Percentiles rank a stretch among this genome's conserved stretches.
Conservation (phyloP, 2,113 vertebrate species). For the Laticauda laticaudata region DNA sequence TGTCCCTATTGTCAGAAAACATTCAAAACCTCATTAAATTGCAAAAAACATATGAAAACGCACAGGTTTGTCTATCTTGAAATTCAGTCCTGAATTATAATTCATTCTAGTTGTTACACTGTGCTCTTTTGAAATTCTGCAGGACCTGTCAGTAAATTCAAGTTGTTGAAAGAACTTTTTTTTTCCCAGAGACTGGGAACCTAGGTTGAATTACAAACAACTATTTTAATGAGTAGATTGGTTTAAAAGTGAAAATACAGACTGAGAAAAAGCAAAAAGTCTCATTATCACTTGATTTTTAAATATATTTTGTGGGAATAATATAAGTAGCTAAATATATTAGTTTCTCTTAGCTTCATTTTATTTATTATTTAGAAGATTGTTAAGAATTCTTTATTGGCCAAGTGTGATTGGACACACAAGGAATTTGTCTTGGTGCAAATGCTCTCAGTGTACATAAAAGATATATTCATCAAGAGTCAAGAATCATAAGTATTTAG, state of each 20-base stretch:
- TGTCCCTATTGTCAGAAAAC: conserved; percentile 99
- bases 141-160: neutral
- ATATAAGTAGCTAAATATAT: neutral
- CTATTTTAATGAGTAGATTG: neutral
- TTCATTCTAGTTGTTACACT: neutral
- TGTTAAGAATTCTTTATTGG: too few species aligned
- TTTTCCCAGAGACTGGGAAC: neutral
- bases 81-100: neutral
- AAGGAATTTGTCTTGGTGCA: too few species aligned
- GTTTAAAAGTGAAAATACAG: neutral
- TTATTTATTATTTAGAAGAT: neutral
- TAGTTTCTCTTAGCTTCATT: neutral
- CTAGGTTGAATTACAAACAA: neutral
- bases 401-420: too few species aligned
- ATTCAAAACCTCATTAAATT: conserved; percentile 97
- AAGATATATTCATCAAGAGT: too few species aligned
- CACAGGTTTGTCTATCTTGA: conserved; percentile 77
- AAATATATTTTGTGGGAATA: neutral
- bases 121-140: neutral
- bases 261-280: neutral
- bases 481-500: neutral
- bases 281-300: neutral
- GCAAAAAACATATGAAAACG: conserved; percentile 99
- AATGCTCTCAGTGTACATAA: too few species aligned
- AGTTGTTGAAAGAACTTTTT: neutral